Conservation (phyloP, 2,888 invertebrate genomes). For the Imbricaverruca yamaguchii region DNA sequence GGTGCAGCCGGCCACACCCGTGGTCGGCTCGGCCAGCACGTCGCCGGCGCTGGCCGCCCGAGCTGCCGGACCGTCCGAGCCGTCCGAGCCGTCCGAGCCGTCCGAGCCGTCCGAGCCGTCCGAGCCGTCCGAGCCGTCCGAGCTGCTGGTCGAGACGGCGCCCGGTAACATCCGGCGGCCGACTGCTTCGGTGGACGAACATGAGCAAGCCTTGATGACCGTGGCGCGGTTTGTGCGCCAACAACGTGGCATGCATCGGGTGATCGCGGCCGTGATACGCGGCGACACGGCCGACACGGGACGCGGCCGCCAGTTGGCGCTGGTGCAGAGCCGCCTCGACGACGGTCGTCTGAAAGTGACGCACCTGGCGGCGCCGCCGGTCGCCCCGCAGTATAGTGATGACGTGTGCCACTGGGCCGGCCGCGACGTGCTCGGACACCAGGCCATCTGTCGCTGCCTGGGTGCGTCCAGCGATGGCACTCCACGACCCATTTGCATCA, state of each 20-base stretch:
- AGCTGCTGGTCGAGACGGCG: constrained; percentile 2
- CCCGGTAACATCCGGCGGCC: background rate
- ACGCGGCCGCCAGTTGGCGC: constrained; percentile 6
- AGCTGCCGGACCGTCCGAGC: background rate
- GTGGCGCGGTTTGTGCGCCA: background rate
- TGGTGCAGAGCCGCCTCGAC: background rate
- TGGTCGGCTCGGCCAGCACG: constrained; percentile 23
- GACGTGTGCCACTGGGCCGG: background rate
- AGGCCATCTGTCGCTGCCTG: background rate
- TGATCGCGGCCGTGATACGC: background rate
- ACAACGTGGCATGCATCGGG: background rate
- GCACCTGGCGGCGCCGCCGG: background rate
- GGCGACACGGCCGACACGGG: background rate
- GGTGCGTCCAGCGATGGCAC: background rate
- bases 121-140: constrained; percentile 10
- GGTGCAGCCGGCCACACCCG: constrained; percentile 29
- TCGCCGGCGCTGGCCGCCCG: constrained; percentile 22
- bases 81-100: too few species aligned
- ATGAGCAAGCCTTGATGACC: background rate
- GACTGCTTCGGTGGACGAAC: background rate
- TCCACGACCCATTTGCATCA: background rate
- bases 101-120: constrained; percentile 19
- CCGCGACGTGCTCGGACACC: background rate
- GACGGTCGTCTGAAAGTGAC: background rate
- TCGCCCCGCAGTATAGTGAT: background rate